Evolutionary conservation across 2,113 vertebrate species (phyloP).

Genomic region (Ictalurus furcatus): DNA sequence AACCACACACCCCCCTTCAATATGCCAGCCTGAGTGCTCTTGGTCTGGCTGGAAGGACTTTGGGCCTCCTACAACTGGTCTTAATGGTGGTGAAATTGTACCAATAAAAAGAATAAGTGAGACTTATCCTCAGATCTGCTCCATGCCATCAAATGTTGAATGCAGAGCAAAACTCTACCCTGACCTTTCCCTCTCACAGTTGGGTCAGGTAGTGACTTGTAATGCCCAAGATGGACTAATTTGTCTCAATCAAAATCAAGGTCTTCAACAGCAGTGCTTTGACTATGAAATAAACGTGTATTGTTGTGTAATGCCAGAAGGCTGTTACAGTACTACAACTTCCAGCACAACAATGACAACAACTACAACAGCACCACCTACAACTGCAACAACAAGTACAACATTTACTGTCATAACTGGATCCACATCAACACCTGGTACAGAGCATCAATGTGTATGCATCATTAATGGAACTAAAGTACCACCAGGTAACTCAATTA

Average conservation of each 20-base stretch:
- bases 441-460: neutral
- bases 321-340: neutral
- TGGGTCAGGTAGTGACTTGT: conserved; percentile 59
- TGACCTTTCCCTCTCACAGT: neutral
- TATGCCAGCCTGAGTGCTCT: neutral
- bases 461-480: neutral
- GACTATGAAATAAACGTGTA: conserved; percentile 60
- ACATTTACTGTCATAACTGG: neutral
- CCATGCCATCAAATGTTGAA: conserved; percentile 24
- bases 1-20: neutral
- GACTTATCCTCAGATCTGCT: conserved; percentile 33
- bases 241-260: conserved; percentile 65
- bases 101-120: conserved; percentile 35
- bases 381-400: neutral
- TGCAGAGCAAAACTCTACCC: conserved; percentile 54
- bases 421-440: neutral
- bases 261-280: conserved; percentile 56
- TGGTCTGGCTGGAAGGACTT: conserved; percentile 49
- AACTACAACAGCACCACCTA: neutral
- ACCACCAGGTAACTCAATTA: conserved; percentile 41
- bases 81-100: conserved; percentile 49
- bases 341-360: neutral
- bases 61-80: conserved; percentile 48
- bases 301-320: conserved; percentile 48
- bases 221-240: conserved; percentile 51